A percentile compares a stretch with the other conserved stretches of the same genome.
Evolutionary conservation across 2,113 vertebrate species (phyloP).

Genomic region (Pteronura brasiliensis): DNA sequence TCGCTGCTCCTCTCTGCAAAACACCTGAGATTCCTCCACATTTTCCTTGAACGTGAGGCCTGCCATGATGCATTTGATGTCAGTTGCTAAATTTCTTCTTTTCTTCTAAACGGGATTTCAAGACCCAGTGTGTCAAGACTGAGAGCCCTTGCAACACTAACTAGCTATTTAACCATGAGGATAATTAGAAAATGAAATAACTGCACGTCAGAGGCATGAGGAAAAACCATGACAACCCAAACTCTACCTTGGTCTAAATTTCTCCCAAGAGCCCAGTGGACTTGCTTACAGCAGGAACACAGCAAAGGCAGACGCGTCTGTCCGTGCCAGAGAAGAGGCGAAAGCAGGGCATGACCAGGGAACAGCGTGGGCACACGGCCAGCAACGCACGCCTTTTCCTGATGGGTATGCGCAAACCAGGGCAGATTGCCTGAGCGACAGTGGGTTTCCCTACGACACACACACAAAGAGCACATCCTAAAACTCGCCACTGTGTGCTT

Average conservation of each 20-base stretch:
- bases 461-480: not conserved
- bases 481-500: not conserved
- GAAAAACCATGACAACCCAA: not conserved
- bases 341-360: not conserved
- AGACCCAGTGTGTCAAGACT: not conserved
- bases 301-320: accelerated
- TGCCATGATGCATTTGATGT: not conserved
- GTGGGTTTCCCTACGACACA: not conserved
- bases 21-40: not conserved
- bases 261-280: not conserved
- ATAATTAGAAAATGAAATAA: not conserved
- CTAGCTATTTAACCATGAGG: not conserved
- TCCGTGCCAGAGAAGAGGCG: not conserved
- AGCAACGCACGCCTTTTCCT: not conserved
- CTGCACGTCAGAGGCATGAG: accelerated
- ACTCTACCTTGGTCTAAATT: not conserved
- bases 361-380: not conserved
- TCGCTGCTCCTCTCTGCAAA: not conserved
- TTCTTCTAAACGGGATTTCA: not conserved
- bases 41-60: not conserved
- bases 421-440: not conserved
- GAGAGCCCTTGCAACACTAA: not conserved
- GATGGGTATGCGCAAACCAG: not conserved
- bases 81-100: not conserved
- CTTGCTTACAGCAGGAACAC: not conserved